Evolutionary conservation across 2,113 vertebrate species (phyloP).

Genomic region (Psephotus haematonotus): DNA sequence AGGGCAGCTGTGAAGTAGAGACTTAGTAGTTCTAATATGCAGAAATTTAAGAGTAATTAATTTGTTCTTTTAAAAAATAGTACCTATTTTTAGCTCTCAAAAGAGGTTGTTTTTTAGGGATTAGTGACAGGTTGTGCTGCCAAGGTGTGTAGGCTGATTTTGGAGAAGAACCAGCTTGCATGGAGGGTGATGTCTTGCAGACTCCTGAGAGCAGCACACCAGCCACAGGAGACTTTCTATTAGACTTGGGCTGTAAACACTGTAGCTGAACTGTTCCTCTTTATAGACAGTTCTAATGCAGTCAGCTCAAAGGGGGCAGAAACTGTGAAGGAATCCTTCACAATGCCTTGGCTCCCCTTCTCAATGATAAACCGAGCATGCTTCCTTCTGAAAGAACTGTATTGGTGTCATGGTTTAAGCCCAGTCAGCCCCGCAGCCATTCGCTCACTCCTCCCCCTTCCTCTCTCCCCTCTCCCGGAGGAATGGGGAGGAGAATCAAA

Average conservation of each 20-base stretch:
- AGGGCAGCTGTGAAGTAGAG: not conserved
- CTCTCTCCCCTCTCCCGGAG: too few relatives aligned
- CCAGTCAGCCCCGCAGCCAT: too few relatives aligned
- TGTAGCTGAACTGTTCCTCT: not conserved
- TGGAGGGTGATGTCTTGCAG: not conserved
- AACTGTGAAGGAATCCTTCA: not conserved
- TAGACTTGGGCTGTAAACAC: not conserved
- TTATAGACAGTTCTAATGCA: not conserved
- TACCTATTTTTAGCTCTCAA: not conserved
- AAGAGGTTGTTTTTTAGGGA: slow-evolving; percentile 11
- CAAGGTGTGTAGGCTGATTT: slow-evolving; percentile 43
- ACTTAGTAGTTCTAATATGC: not conserved
- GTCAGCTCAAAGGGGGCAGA: not conserved
- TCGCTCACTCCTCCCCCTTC: too few relatives aligned
- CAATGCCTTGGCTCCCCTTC: not conserved
- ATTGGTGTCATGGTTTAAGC: not conserved
- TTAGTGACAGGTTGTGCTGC: not conserved
- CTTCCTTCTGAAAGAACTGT: not conserved
- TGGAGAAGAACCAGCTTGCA: slow-evolving; percentile 1
- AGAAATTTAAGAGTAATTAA: not conserved
- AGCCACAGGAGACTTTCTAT: not conserved
- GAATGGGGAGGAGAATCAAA: too few relatives aligned
- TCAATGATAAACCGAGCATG: not conserved
- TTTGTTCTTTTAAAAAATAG: not conserved
- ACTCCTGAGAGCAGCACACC: not conserved